phyloP scores from a whole-genome alignment of 2,888 invertebrate species.

The Periphyllus acericola region DNA sequence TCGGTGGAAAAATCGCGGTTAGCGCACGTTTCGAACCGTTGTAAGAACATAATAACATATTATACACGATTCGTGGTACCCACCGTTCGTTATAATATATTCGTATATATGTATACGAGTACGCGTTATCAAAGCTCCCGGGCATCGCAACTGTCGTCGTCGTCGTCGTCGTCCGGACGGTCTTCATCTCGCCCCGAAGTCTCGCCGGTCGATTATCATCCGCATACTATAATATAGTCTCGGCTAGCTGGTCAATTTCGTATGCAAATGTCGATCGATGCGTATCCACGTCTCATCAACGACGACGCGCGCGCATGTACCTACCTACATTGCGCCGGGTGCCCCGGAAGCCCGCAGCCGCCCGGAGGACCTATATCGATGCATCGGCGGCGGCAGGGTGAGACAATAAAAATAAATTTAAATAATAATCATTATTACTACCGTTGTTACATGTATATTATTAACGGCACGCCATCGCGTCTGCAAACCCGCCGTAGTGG shows the following conservation, averaged over 20 bases:
- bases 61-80: no score
- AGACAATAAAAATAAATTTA: neutral
- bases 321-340: neutral
- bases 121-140: neutral
- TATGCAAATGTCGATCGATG: neutral
- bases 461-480: slow-evolving; percentile 30
- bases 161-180: neutral
- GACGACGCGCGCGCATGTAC: neutral
- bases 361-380: neutral
- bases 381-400: neutral
- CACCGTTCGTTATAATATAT: neutral
- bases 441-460: neutral
- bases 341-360: neutral
- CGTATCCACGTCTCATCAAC: neutral
- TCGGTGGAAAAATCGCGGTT: no score
- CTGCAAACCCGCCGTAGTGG: neutral
- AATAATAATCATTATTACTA: neutral
- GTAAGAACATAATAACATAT: no score
- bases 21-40: no score
- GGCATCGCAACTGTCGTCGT: neutral
- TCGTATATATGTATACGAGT: no score
- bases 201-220: no score
- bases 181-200: neutral
- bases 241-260: neutral
- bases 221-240: neutral